Percentiles rank a stretch among this genome's conserved stretches.
Evolutionary conservation across 2,888 invertebrate genomes (phyloP).

Genomic region (Gerris lacustris): DNA sequence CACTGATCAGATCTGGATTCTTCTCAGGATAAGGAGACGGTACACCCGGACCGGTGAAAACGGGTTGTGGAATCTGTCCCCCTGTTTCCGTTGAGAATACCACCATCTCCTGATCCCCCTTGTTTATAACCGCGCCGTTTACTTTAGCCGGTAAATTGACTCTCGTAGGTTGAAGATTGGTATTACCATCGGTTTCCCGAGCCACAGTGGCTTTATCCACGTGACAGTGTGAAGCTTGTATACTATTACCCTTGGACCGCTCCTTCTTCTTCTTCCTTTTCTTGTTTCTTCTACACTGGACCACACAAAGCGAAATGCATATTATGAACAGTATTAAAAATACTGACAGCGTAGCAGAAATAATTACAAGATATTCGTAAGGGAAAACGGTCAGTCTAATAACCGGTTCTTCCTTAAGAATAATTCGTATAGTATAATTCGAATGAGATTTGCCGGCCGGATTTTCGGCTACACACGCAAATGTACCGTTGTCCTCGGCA

Average conservation of each 20-base stretch:
- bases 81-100: constrained; percentile 30
- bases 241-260: constrained; percentile 49
- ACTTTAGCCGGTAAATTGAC: constrained; percentile 36
- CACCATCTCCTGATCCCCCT: constrained; percentile 48
- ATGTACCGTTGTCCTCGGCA: constrained; percentile 71
- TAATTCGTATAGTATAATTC: constrained; percentile 67
- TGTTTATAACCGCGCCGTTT: constrained; percentile 44
- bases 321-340: constrained; percentile 48
- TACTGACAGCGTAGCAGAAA: constrained; percentile 54
- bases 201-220: constrained; percentile 28
- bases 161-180: constrained; percentile 31
- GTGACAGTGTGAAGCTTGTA: constrained; percentile 39
- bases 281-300: constrained; percentile 36
- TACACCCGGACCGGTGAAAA: constrained; percentile 22
- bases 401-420: constrained; percentile 59
- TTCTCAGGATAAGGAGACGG: constrained; percentile 42
- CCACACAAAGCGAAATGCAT: constrained; percentile 28
- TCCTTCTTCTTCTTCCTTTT: constrained; percentile 47
- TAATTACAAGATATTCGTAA: constrained; percentile 56
- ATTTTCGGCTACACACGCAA: constrained; percentile 74
- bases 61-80: constrained; percentile 25
- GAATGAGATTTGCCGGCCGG: constrained; percentile 65
- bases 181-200: constrained; percentile 40
- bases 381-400: constrained; percentile 56
- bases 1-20: constrained; percentile 69